Evolutionary conservation across 2,797 vertebrate species (phyloP).

Genomic region (Acrocephalus scirpaceus): DNA sequence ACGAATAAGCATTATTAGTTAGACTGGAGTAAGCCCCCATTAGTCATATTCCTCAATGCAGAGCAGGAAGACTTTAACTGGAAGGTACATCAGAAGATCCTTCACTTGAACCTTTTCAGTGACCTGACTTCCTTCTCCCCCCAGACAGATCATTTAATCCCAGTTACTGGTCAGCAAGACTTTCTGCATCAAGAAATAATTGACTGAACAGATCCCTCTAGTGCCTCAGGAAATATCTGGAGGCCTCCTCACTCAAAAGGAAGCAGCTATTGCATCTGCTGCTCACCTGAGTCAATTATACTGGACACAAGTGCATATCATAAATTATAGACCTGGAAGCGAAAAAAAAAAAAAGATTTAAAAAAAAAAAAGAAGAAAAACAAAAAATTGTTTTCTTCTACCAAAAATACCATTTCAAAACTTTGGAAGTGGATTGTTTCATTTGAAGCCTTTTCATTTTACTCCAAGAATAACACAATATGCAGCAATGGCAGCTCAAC

Average conservation of each 20-base stretch:
- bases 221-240: not conserved
- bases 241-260: not conserved
- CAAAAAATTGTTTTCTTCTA: not conserved
- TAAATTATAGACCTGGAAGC: not conserved
- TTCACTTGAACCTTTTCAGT: not conserved
- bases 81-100: not conserved
- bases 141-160: not conserved
- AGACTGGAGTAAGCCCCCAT: not conserved
- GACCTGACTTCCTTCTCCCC: not conserved
- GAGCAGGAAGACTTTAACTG: not conserved
- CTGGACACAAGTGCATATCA: not conserved
- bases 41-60: not conserved
- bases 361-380: not conserved
- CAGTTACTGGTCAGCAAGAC: not conserved
- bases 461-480: not conserved
- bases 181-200: not conserved
- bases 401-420: not conserved
- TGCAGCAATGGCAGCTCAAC: not conserved
- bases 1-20: not conserved
- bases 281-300: not conserved
- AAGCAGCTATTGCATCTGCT: not conserved
- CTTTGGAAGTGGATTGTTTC: not conserved
- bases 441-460: not conserved
- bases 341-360: not conserved
- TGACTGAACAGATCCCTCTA: not conserved